phyloP scores from a whole-genome alignment of 1,140 invertebrate genomes.

The Drosophila nigromelanica region DNA sequence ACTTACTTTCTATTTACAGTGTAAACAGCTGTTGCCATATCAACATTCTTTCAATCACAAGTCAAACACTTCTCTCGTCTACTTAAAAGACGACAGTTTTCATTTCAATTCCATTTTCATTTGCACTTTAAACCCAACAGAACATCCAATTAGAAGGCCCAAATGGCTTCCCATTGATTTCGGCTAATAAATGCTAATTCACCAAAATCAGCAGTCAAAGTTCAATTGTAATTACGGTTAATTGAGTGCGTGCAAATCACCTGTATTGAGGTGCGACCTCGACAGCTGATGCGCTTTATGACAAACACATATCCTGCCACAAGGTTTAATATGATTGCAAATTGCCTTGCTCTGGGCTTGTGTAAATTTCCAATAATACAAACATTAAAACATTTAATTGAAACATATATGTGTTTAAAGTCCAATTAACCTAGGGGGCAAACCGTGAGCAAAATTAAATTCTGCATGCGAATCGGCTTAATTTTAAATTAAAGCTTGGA shows the following conservation, averaged over 20 bases:
- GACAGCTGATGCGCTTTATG: background rate
- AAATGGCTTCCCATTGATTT: conserved; percentile 16
- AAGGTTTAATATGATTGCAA: background rate
- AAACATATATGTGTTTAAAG: background rate
- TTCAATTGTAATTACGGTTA: conserved; percentile 39
- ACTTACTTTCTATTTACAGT: conserved; percentile 7
- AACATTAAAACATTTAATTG: background rate
- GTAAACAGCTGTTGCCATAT: conserved; percentile 6
- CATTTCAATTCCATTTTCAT: background rate
- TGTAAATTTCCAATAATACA: background rate
- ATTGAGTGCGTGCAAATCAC: conserved; percentile 22
- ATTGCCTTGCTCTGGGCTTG: background rate
- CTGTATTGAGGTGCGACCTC: background rate
- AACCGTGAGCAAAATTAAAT: too few relatives aligned
- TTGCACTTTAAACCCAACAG: conserved; percentile 1
- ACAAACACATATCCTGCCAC: background rate
- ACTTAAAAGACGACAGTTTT: background rate
- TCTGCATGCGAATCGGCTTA: too few relatives aligned
- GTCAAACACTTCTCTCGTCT: background rate
- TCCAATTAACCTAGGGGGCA: background rate
- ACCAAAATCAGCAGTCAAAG: conserved; percentile 23
- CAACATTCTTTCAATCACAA: background rate
- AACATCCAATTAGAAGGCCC: conserved; percentile 8
- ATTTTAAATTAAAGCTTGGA: too few relatives aligned
- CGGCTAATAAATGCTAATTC: background rate